Evolutionary conservation across 35 echinoderm and acorn worm species (phyloP), one percentile per base, ranked within the genome.

Genomic region (Ophioderma brevispina): DNA sequence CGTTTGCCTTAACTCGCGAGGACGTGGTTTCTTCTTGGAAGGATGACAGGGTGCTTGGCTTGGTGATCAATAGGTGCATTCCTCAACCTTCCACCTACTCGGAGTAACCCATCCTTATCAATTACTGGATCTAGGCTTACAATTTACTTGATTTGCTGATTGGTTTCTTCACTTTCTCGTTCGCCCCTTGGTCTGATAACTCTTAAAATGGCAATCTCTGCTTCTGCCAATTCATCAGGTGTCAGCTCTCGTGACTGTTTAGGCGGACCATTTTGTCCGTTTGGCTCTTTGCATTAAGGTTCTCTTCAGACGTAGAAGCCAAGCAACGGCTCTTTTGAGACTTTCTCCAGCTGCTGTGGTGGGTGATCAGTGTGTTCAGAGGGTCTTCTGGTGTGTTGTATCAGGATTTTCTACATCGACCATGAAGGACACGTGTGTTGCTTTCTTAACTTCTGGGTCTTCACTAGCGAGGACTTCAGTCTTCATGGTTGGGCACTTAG

Each of bases 51-150:
- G 37, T 94, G 92, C 76, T 89, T 89, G 15, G 80, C 80, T 39
- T 30, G 55, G 38, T 33, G 92, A 39, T 77, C 28, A 89, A 32
- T 10, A n/a, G n/a, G n/a, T n/a, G n/a, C n/a, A n/a, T n/a, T n/a
- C n/a, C n/a, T n/a, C n/a, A n/a, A n/a, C n/a, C 80, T 56, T 83
- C 92, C 92, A n/a, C 92, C 92, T 40, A 94, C 92, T 23, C 87
- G 19, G 21, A 89, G 8, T 14, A 94, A 31, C 31, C 40, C 33
- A 32, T 88, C 81, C 21, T 76, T 28, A 52, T 21, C 8, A 8
- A 52, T 8, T 52, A 31, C 32, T 78, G 76, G 76, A 36, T 32
- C 76, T 0, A 52, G 21, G 46, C 46, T 52, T 8, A 52, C 21
- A 11, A 52, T 52, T 52, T 52, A 21, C 46, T 52, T 52, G 46